Evolutionary conservation across 1,140 invertebrate genomes (phyloP).

Genomic region (Cataglyphis hispanica): DNA sequence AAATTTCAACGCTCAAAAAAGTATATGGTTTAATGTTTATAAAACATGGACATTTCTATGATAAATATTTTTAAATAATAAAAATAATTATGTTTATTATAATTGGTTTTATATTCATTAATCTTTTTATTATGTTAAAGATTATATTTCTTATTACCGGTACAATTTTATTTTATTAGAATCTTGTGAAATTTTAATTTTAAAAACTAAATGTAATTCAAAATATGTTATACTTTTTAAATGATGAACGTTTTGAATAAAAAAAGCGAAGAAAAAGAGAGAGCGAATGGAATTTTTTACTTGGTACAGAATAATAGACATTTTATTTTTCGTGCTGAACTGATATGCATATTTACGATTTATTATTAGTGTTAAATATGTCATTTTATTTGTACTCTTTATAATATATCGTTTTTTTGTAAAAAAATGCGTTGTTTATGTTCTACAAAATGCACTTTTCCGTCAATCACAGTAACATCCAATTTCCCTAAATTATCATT

Average conservation of each 20-base stretch:
- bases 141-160: neutral
- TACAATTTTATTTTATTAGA: neutral
- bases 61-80: neutral
- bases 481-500: neutral
- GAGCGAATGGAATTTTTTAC: neutral
- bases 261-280: neutral
- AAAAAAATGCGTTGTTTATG: conserved; percentile 2
- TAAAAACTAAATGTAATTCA: neutral
- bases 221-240: neutral
- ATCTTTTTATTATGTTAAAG: neutral
- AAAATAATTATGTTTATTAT: neutral
- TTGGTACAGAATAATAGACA: neutral
- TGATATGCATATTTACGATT: conserved; percentile 19
- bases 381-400: conserved; percentile 33
- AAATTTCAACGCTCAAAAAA: neutral
- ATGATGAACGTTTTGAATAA: conserved; percentile 13
- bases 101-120: neutral
- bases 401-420: conserved; percentile 50
- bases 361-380: neutral
- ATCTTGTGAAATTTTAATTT: neutral
- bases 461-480: neutral
- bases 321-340: conserved; percentile 23
- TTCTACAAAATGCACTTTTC: neutral
- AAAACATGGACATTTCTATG: neutral
- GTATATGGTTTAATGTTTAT: neutral